Evolutionary conservation across 2,797 vertebrate species (phyloP).

Genomic region (Emydoidea blandingii): DNA sequence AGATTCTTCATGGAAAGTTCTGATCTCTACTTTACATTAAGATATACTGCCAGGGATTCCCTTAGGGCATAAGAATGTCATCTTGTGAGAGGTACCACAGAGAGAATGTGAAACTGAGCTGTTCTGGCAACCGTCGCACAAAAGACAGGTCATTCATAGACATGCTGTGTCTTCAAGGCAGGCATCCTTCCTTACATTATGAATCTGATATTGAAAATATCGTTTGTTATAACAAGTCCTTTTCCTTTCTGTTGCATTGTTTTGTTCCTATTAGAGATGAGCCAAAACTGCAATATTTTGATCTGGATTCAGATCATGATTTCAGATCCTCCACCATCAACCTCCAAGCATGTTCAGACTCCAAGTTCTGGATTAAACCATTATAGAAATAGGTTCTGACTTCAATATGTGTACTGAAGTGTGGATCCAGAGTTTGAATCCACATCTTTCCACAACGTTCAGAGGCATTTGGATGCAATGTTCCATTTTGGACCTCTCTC

Average conservation of each 20-base stretch:
- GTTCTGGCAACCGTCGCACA: neutral
- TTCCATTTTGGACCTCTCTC: neutral
- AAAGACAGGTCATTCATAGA: neutral
- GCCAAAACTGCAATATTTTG: fast-evolving
- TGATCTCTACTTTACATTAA: neutral
- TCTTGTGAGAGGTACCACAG: neutral
- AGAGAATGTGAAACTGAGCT: slow-evolving; percentile 9
- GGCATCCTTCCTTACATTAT: neutral
- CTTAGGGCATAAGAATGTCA: neutral
- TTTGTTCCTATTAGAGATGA: neutral
- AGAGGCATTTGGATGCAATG: neutral
- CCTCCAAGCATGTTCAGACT: neutral
- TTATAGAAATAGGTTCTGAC: neutral
- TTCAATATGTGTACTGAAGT: neutral
- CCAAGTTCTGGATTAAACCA: neutral
- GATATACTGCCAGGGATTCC: neutral
- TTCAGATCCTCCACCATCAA: neutral
- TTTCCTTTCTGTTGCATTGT: neutral
- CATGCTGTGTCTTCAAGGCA: neutral
- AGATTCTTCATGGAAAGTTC: neutral
- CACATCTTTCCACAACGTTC: neutral
- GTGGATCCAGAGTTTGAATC: neutral
- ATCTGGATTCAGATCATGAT: neutral
- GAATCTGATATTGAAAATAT: neutral
- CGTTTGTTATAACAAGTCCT: neutral